A percentile compares a stretch with the other conserved stretches of the same genome.
phyloP scores from a whole-genome alignment of 2,113 vertebrate genomes.

The Petrocephalus microphthalmus region DNA sequence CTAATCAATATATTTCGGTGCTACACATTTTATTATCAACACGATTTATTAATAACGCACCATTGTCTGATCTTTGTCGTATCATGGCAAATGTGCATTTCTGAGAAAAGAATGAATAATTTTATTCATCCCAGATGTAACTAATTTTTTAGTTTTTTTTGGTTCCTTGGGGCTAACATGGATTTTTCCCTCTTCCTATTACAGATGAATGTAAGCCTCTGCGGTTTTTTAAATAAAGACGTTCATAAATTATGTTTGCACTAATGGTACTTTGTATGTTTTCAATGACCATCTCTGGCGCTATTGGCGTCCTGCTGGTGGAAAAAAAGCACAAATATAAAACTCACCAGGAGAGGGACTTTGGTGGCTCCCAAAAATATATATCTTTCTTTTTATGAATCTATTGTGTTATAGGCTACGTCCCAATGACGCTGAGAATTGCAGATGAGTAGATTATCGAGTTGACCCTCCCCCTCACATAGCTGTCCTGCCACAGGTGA shows the following conservation, averaged over 20 bases:
- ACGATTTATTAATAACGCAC: background rate
- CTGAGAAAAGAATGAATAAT: background rate
- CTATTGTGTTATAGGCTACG: background rate
- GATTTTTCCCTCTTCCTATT: background rate
- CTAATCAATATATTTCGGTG: background rate
- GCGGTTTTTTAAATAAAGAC: background rate
- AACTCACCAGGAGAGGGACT: background rate
- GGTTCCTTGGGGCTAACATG: background rate
- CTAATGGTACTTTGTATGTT: background rate
- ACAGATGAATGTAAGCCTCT: background rate
- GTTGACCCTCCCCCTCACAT: background rate
- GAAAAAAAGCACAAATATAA: background rate
- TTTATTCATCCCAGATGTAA: conserved; percentile 1
- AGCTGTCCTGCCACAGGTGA: background rate
- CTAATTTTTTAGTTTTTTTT: background rate
- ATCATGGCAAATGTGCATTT: background rate
- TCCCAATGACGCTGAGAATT: background rate
- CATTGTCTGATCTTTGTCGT: background rate
- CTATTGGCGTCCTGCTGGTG: background rate
- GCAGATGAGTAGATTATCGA: too few relatives aligned
- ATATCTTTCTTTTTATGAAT: background rate
- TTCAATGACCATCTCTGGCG: background rate
- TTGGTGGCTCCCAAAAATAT: background rate
- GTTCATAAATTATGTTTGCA: background rate
- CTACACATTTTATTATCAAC: background rate